phyloP scores from a whole-genome alignment of 2,797 vertebrate genomes.

The Okamejei kenojei region DNA sequence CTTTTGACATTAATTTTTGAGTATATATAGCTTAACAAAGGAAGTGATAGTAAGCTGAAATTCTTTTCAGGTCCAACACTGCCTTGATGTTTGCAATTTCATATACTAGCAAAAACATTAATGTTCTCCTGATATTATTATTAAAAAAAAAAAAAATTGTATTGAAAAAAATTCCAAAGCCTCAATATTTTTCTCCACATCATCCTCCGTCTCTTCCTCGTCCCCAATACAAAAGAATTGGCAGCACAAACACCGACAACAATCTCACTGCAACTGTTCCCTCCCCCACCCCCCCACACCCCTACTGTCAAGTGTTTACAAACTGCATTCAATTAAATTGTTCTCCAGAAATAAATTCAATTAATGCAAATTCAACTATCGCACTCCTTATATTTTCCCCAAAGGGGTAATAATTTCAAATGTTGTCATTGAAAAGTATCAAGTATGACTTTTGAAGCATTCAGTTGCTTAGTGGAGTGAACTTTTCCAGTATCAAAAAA shows the following conservation, averaged over 20 bases:
- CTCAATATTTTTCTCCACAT: neutral
- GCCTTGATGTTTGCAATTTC: conserved; percentile 33
- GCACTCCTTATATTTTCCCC: neutral
- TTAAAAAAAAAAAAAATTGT: neutral
- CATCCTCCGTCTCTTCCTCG: neutral
- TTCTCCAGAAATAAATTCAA: neutral
- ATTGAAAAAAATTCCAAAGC: conserved; percentile 30
- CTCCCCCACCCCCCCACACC: neutral
- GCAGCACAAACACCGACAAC: neutral
- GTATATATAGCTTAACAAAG: neutral
- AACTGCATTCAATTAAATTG: conserved; percentile 8
- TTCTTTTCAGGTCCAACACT: conserved; percentile 4
- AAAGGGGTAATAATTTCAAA: neutral
- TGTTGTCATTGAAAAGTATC: neutral
- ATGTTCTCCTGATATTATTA: neutral
- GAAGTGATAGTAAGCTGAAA: conserved; percentile 24
- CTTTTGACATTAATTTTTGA: conserved; percentile 13
- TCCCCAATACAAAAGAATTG: neutral
- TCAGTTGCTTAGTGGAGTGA: conserved; percentile 2
- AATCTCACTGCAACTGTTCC: neutral
- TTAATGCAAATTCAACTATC: neutral
- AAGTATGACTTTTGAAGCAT: conserved; percentile 8
- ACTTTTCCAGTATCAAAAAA: conserved; percentile 26
- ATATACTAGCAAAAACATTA: neutral
- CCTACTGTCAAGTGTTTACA: conserved; percentile 9